Evolutionary conservation across 2,888 invertebrate genomes (phyloP).

Genomic region (Lasioglossum malachurum): DNA sequence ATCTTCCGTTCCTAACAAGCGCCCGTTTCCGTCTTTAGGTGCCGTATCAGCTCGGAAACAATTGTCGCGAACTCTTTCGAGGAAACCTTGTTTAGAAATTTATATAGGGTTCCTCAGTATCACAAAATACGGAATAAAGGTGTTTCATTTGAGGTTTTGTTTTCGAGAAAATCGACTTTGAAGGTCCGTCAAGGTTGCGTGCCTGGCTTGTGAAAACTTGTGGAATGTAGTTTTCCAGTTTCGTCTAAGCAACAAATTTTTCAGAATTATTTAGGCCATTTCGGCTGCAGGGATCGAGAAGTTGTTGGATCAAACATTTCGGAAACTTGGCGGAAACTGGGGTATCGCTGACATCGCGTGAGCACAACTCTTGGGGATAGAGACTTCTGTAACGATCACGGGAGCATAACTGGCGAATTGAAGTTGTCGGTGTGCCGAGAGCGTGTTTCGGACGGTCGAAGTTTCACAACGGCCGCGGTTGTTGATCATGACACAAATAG

Average conservation of each 20-base stretch:
- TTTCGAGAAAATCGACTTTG: no score
- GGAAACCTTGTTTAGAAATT: no score
- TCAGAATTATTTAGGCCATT: neutral
- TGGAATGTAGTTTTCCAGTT: no score
- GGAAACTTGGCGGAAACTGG: neutral
- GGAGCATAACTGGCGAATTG: neutral
- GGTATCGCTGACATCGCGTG: neutral
- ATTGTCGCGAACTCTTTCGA: neutral
- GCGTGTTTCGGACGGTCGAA: neutral
- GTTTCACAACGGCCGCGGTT: constrained; percentile 13
- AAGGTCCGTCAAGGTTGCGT: no score
- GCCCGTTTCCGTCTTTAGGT: neutral
- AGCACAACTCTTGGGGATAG: neutral
- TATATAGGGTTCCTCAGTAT: no score
- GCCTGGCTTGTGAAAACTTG: no score
- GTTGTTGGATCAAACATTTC: neutral
- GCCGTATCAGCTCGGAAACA: neutral
- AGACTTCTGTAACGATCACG: neutral
- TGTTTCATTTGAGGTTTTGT: no score
- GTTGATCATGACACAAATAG: constrained; percentile 13
- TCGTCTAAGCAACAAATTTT: neutral
- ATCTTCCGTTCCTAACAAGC: neutral
- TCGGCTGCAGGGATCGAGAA: neutral
- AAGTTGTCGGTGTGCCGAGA: neutral
- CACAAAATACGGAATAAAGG: no score